phyloP scores from a whole-genome alignment of 1,140 invertebrate species.

The Venturia canescens region DNA sequence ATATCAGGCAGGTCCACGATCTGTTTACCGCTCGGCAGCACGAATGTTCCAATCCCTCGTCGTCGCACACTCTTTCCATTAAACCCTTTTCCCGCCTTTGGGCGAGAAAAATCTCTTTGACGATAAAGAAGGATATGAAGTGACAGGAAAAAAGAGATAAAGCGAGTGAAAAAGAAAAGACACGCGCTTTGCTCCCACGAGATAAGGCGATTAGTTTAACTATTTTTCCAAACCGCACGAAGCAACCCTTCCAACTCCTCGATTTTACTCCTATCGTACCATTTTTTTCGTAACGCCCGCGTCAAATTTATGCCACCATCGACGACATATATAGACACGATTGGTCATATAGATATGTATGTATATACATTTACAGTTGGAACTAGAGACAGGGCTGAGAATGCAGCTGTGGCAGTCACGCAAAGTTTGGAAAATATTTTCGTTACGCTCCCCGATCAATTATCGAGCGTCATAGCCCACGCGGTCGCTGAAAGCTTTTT shows the following conservation, averaged over 20 bases:
- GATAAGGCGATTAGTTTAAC: conserved; percentile 53
- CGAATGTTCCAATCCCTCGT: conserved; percentile 40
- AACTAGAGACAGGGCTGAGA: not conserved
- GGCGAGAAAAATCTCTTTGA: conserved; percentile 20
- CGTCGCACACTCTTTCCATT: not conserved
- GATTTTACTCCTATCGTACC: not conserved
- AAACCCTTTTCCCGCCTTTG: conserved; percentile 7
- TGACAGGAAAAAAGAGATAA: no score
- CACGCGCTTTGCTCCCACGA: conserved; percentile 47
- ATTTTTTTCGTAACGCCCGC: not conserved
- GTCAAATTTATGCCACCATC: conserved; percentile 54
- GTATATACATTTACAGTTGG: not conserved
- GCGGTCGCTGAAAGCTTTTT: conserved; percentile 23
- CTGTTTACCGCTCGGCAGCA: conserved; percentile 33
- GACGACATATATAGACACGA: not conserved
- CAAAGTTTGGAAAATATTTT: conserved; percentile 40
- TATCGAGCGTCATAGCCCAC: conserved; percentile 26
- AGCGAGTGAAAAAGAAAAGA: not conserved
- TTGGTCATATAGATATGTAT: not conserved
- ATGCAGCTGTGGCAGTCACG: conserved; percentile 9
- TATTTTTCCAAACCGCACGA: conserved; percentile 46
- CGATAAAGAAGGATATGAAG: not conserved
- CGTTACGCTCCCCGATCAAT: conserved; percentile 33
- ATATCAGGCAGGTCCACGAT: not conserved
- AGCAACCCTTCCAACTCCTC: conserved; percentile 21